Evolutionary conservation across 2,888 invertebrate genomes (phyloP).

Genomic region (Lasioglossum figueresi): DNA sequence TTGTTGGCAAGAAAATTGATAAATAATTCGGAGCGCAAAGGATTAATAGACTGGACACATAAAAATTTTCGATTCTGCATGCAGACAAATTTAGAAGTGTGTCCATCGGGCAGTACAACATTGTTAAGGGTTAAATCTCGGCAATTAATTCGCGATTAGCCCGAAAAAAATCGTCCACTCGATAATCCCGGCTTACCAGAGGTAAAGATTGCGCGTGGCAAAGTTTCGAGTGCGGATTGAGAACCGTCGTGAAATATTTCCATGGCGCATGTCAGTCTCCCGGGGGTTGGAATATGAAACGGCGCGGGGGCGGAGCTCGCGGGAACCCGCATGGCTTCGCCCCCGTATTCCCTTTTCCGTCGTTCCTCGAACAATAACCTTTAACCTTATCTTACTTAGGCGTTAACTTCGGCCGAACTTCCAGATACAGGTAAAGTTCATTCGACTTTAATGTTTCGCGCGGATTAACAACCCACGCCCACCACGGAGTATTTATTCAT

Average conservation of each 20-base stretch:
- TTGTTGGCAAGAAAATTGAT: too few species aligned
- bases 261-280: conserved; percentile 68
- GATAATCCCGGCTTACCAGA: conserved; percentile 26
- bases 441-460: conserved; percentile 65
- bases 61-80: neutral
- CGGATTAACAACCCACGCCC: conserved; percentile 56
- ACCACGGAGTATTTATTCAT: conserved; percentile 25
- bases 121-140: neutral
- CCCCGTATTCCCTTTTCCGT: conserved; percentile 58
- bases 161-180: conserved; percentile 30
- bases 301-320: conserved; percentile 68
- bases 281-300: conserved; percentile 65
- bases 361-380: conserved; percentile 73
- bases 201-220: neutral
- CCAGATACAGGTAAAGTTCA: conserved; percentile 66
- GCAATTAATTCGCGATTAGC: conserved; percentile 29
- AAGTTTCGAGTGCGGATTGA: conserved; percentile 53
- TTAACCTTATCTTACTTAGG: conserved; percentile 72
- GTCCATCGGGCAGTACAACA: neutral
- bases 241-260: conserved; percentile 64
- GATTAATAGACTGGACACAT: neutral
- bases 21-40: too few species aligned
- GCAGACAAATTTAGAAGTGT: neutral
- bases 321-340: conserved; percentile 71
- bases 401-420: conserved; percentile 66